Evolutionary conservation across 2,888 invertebrate species (phyloP), one percentile per base, ranked within the genome.

Genomic region (Meghimatium bilineatum): DNA sequence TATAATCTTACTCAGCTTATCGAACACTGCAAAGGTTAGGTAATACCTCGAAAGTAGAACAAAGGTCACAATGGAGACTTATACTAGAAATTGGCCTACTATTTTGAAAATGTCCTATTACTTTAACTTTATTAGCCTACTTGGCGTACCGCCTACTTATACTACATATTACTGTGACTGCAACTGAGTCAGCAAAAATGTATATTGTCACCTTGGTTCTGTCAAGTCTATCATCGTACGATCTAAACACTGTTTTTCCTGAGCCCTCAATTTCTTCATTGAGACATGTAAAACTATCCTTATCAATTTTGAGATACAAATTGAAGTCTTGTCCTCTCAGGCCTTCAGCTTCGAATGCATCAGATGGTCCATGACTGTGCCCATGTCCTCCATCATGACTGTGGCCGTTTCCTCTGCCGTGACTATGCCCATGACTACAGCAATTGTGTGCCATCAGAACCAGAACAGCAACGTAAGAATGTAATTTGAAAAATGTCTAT

Each of bases 211-310:
- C 98, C 93, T 96, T 95, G 86, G 95, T 95, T 87, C 95, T 95
- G 93, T 97, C 96, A 86, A 97, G 94, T 89, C 98, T 95, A 86
- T 96, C 95, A 89, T 98, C 97, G 96, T 97, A 98, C 0, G 98
- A 95, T 93, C 98, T 98, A 92, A 99, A 99, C 6, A 99, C 96
- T 44, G 95, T 95, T 94, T 96, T 97, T 32, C 98, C 99, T 23
- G 97, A 96, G 44, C 96, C 97, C 90, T 98, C 98, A 10, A 95
- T 94, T 77, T 95, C 95, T 94, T 99, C 99, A 93, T 99, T 99
- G 56, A 99, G 94, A 93, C 98, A 98, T 92, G 97, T 96, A 38
- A 98, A 94, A 93, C 97, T 96, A 67, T 96, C 96, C 90, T 95
- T 95, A 93, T 99, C 97, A 90, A 99, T 98, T 95, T 97, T 98